Conservation (phyloP, 2,888 invertebrate genomes). For the Phalera bucephala region DNA sequence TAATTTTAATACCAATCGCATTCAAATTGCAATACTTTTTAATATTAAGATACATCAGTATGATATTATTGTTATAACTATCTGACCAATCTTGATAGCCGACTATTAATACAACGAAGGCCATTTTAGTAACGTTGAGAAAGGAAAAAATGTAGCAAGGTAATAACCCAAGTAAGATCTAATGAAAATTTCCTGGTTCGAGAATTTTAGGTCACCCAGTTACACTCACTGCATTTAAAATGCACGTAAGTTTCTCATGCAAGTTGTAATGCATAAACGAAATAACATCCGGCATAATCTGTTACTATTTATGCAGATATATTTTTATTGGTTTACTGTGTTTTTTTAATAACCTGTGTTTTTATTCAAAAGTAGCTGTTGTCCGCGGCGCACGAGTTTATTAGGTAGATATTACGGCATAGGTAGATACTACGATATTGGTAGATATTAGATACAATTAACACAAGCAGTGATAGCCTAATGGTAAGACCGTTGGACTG, state of each 20-base stretch:
- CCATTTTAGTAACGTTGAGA: constrained; percentile 14
- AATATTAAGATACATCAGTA: constrained; percentile 11
- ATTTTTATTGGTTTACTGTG: too few relatives aligned
- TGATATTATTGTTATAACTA: constrained; percentile 23
- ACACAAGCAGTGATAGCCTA: too few relatives aligned
- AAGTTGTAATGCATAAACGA: too few relatives aligned
- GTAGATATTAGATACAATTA: too few relatives aligned
- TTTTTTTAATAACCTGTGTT: too few relatives aligned
- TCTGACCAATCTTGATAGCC: constrained; percentile 26
- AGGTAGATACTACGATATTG: too few relatives aligned
- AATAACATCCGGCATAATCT: too few relatives aligned
- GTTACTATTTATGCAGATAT: too few relatives aligned
- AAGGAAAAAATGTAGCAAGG: constrained; percentile 20
- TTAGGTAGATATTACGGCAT: too few relatives aligned
- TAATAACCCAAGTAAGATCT: constrained; percentile 1
- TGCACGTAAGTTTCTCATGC: not conserved
- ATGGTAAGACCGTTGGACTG: too few relatives aligned
- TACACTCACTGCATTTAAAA: not conserved
- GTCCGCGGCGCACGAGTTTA: too few relatives aligned
- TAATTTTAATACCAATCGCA: constrained; percentile 7
- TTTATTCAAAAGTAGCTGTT: too few relatives aligned
- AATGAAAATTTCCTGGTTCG: constrained; percentile 6
- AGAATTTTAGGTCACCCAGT: constrained; percentile 1
- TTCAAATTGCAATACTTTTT: constrained; percentile 1
- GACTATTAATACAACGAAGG: constrained; percentile 28